Evolutionary conservation across 2,797 vertebrate genomes (phyloP), one percentile per base, ranked within the genome.

Genomic region (Pogoniulus pusillus): DNA sequence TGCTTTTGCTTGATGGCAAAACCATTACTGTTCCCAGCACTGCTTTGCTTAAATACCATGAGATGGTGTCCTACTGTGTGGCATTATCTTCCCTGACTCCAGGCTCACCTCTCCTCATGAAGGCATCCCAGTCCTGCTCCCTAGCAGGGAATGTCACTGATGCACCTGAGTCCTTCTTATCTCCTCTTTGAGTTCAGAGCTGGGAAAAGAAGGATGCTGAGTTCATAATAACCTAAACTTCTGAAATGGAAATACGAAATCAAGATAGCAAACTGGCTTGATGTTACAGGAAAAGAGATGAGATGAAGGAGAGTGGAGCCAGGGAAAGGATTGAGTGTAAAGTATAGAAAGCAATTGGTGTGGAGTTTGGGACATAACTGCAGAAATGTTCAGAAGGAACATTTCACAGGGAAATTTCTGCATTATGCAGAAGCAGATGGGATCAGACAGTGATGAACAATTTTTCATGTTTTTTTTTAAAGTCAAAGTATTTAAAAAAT

Each of bases 371-470:
- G 77, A 88, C 37, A 54, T 55, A 91, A 83, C 87, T 81, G 63
- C 1, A 10, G 87, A 96, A 94, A 85, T 63, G 58, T 68, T 83
- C 85, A 69, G 79, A 59, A 78, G 77, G 80, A 91, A 93, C 63
- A 83, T 90, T 91, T 89, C 80, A 81, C 55, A 58, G 55, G 68
- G 80, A 82, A 85, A 60, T 82, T 91, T 85, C 53, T 92, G 57
- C 57, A 70, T 82, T 54, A 34, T 73, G n/a, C 68, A 91, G 62
- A 80, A 92, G 81, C 90, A 95, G 91, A 95, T 93, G 90, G 91
- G 57, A 82, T 49, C 57, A 91, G 89, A 72, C 77, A 93, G 81
- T 63, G 49, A 86, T 73, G 60, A 93, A 59, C 87, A 82, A 73
- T 43, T 91, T 92, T 79, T 88, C 74, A 82, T 64, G 82, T 30